These are phyloP conservation scores for Cataglyphis altisquamis DNA, from an alignment of 2,888 invertebrate species.

Conservation along the genomic window DNA sequence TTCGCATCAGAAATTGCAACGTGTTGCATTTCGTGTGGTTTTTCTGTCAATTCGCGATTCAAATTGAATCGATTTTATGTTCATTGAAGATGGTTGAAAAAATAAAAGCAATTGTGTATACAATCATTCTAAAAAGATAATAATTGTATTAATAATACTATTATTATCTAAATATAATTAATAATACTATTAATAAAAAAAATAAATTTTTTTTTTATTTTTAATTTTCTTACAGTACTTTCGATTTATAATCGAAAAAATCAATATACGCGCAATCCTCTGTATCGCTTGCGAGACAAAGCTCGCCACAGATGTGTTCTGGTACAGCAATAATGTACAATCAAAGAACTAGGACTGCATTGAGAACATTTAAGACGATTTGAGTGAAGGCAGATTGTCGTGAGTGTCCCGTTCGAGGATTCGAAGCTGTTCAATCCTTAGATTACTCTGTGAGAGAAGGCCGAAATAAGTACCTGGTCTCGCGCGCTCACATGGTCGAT, in stretches of 20 bases:
- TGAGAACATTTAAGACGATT: not conserved
- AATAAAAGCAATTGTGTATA: not conserved
- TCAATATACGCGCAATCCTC: not conserved
- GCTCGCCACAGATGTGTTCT: not conserved
- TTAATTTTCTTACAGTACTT: not conserved
- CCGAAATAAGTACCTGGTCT: constrained; percentile 33
- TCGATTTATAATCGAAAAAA: not conserved
- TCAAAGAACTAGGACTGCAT: not conserved
- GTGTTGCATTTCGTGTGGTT: not conserved
- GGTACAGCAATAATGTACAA: not conserved
- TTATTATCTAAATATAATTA: too few relatives aligned
- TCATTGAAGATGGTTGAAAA: not conserved
- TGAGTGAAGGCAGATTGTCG: constrained; percentile 16
- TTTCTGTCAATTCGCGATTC: not conserved
- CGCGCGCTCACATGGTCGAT: constrained; percentile 39
- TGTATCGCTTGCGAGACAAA: not conserved
- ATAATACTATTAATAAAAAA: not conserved
- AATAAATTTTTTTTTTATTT: not conserved
- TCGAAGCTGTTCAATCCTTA: not conserved
- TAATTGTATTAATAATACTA: not conserved
- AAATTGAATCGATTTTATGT: not conserved
- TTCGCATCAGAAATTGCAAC: not conserved
- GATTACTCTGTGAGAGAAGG: constrained; percentile 19
- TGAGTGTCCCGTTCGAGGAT: not conserved
- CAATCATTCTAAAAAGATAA: not conserved